Percentiles rank a stretch among this genome's conserved stretches.
These are phyloP conservation scores for Notothenia rossii DNA, from an alignment of 2,113 vertebrate genomes.

Conservation along the genomic window DNA sequence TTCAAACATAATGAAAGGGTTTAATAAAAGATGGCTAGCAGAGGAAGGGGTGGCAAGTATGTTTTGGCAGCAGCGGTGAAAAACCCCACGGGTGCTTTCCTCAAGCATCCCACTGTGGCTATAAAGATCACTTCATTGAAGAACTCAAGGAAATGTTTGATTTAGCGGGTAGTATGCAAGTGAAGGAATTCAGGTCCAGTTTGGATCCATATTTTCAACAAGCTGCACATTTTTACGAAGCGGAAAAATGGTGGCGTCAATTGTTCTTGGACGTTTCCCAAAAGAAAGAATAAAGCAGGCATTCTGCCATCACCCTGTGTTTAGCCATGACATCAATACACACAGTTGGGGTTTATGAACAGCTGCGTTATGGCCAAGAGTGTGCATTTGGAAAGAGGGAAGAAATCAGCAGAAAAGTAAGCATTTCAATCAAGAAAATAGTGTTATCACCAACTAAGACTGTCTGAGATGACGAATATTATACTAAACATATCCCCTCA, in stretches of 20 bases:
- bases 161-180: constrained; percentile 6
- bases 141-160: constrained; percentile 18
- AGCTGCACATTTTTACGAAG: constrained; percentile 10
- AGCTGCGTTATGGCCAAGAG: constrained; percentile 46
- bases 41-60: constrained; percentile 8
- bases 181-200: constrained; percentile 23
- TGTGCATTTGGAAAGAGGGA: constrained; percentile 44
- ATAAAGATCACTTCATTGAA: constrained; percentile 42
- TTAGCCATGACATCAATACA: constrained; percentile 70
- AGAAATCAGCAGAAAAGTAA: constrained; percentile 42
- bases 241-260: constrained; percentile 42
- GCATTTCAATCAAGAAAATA: constrained; percentile 55
- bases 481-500: constrained; percentile 40
- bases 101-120: constrained; percentile 38
- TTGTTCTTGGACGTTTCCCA: constrained; percentile 67
- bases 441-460: constrained; percentile 48
- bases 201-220: constrained; percentile 24
- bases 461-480: constrained; percentile 55
- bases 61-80: constrained; percentile 37
- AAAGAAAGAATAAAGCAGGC: constrained; percentile 49
- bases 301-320: constrained; percentile 59
- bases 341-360: constrained; percentile 46
- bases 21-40: constrained; percentile 53
- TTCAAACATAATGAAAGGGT: constrained; percentile 54
- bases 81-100: constrained; percentile 33